A percentile compares a stretch with the other conserved stretches of the same genome.
These are phyloP conservation scores for Aplysina aerophoba DNA, from an alignment of 37 sponge, comb jelly and placozoan species.

Conservation along the genomic window DNA sequence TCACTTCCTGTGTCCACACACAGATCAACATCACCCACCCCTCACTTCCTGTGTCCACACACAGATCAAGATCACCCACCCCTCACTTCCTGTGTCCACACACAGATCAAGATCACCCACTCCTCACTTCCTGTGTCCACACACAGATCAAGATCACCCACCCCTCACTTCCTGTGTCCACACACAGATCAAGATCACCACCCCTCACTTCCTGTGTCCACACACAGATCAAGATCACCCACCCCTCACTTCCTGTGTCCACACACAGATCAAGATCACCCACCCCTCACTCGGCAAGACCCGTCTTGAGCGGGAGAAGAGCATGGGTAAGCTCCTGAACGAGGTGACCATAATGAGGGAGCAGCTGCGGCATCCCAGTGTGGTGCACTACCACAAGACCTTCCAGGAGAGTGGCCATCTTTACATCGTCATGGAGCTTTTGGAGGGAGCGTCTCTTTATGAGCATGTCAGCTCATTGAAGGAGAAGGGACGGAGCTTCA, in stretches of 20 bases:
- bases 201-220: neutral
- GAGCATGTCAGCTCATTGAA: slow-evolving; percentile 77
- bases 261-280: slow-evolving; percentile 50
- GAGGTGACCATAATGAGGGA: slow-evolving; percentile 86
- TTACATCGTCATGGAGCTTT: slow-evolving; percentile 91
- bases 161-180: no score
- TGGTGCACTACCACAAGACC: slow-evolving; percentile 81
- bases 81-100: no score
- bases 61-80: no score
- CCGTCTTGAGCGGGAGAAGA: slow-evolving; percentile 46
- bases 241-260: neutral
- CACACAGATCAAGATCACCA: neutral
- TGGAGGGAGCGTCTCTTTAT: slow-evolving; percentile 86
- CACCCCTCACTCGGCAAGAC: slow-evolving; percentile 75
- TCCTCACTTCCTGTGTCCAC: no score
- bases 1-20: no score
- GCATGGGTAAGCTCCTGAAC: slow-evolving; percentile 75
- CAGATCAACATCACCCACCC: no score
- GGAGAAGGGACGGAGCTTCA: slow-evolving; percentile 81
- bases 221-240: no score
- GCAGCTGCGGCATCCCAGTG: slow-evolving; percentile 74
- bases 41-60: no score
- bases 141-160: no score
- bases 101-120: no score
- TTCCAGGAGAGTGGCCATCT: slow-evolving; percentile 78